Conservation (phyloP, 1,140 invertebrate genomes). For the Tetramorium simillimum region DNA sequence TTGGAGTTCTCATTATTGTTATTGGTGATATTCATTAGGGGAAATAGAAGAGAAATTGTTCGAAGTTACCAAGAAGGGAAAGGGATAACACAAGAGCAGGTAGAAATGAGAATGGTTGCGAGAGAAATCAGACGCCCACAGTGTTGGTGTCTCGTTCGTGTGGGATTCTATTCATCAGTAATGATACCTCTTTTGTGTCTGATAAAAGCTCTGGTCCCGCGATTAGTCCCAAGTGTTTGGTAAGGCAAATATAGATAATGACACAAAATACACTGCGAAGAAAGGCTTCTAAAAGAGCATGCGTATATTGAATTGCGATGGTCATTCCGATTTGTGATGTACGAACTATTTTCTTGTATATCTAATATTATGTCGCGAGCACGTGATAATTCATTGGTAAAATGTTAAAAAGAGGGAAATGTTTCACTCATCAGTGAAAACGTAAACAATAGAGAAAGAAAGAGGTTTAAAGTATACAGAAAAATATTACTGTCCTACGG, state of each 20-base stretch:
- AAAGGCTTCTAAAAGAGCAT: background rate
- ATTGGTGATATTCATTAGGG: constrained; percentile 21
- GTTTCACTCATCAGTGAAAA: background rate
- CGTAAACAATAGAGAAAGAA: background rate
- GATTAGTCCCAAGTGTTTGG: constrained; percentile 32
- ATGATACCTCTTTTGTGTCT: constrained; percentile 37
- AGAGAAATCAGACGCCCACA: background rate
- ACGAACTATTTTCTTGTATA: background rate
- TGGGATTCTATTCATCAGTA: constrained; percentile 26
- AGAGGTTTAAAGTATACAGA: constrained; percentile 5
- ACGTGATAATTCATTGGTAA: background rate
- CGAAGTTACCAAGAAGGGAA: background rate
- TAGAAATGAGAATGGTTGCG: constrained; percentile 6
- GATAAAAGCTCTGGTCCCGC: constrained; percentile 34
- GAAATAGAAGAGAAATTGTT: constrained; percentile 22
- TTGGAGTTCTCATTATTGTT: constrained; percentile 28
- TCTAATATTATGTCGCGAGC: background rate
- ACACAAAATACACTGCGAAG: background rate
- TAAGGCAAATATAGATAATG: constrained; percentile 18
- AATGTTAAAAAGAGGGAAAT: background rate
- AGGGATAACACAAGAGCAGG: background rate
- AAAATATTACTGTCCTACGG: constrained; percentile 11
- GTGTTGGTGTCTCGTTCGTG: background rate
- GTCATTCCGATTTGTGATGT: background rate
- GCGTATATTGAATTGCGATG: background rate